Conservation (phyloP, 2,888 invertebrate species). For the Lasiommata megera region DNA sequence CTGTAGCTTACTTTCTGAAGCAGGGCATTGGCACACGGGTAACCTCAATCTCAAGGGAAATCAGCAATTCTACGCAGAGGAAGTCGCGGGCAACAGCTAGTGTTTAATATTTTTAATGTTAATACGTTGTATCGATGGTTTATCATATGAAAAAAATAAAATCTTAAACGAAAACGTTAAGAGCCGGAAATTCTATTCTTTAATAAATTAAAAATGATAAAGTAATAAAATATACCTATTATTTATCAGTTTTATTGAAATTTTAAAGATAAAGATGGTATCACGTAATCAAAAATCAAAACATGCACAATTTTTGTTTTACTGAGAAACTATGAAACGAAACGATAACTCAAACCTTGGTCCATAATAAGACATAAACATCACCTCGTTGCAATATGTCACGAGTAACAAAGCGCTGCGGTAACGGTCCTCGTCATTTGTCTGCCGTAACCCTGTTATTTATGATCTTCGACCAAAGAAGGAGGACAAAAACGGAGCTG, state of each 20-base stretch:
- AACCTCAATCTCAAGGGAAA: no score
- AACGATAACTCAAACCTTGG: constrained; percentile 38
- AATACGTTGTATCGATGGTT: no score
- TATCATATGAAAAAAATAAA: no score
- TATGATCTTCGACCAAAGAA: constrained; percentile 74
- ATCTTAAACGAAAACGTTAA: no score
- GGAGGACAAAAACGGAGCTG: constrained; percentile 73
- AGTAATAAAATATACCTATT: neutral
- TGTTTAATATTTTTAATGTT: no score
- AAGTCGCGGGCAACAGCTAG: no score
- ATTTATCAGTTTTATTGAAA: neutral
- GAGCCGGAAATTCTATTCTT: no score
- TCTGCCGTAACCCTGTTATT: constrained; percentile 73
- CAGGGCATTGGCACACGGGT: no score
- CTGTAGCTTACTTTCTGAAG: no score
- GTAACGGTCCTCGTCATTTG: constrained; percentile 78
- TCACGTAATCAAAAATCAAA: constrained; percentile 1
- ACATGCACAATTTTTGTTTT: constrained; percentile 11
- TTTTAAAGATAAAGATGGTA: neutral
- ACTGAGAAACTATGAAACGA: constrained; percentile 17
- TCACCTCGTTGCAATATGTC: constrained; percentile 74
- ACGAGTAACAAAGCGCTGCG: constrained; percentile 70
- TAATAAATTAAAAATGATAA: neutral
- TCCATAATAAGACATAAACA: constrained; percentile 79
- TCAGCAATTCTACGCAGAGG: no score